Percentiles rank a stretch among this genome's conserved stretches.
phyloP scores from a whole-genome alignment of 2,113 vertebrate genomes.

The Camelus bactrianus region DNA sequence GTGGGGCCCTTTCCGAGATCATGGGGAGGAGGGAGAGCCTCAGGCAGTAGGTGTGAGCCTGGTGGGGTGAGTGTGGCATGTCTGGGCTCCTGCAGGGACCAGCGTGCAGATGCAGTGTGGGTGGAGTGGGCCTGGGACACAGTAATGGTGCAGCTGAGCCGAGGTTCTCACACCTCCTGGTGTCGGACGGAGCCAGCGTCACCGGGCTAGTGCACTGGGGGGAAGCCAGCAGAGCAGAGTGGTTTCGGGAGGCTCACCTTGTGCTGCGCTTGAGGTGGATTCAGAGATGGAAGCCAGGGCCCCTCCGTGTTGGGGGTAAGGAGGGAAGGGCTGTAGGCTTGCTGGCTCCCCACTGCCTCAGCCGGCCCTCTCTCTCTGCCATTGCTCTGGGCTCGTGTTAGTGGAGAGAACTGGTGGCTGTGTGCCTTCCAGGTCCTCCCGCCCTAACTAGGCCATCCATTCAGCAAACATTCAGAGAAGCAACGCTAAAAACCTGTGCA shows the following conservation, averaged over 20 bases:
- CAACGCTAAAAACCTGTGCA: background rate
- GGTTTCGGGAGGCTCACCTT: background rate
- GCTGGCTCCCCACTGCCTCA: background rate
- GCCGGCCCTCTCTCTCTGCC: background rate
- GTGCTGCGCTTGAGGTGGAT: background rate
- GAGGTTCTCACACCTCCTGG: rapidly evolving
- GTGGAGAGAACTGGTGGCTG: too few relatives aligned
- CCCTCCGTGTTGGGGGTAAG: background rate
- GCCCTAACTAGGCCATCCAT: too few relatives aligned
- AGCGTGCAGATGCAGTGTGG: background rate
- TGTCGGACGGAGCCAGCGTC: background rate
- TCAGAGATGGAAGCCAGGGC: background rate
- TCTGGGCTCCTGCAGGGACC: background rate
- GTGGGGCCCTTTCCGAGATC: background rate
- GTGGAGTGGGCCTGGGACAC: background rate
- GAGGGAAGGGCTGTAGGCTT: background rate
- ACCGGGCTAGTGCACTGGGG: rapidly evolving
- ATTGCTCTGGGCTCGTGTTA: background rate
- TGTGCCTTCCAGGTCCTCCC: background rate
- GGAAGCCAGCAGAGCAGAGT: background rate
- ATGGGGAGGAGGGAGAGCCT: background rate
- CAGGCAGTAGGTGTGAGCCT: background rate
- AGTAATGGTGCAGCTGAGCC: rapidly evolving
- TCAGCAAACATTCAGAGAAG: background rate
- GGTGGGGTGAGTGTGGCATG: rapidly evolving